Percentiles rank a stretch among this genome's conserved stretches.
These are phyloP conservation scores for Scaptomyza tumidula DNA, from an alignment of 2,888 invertebrate species.

Conservation along the genomic window DNA sequence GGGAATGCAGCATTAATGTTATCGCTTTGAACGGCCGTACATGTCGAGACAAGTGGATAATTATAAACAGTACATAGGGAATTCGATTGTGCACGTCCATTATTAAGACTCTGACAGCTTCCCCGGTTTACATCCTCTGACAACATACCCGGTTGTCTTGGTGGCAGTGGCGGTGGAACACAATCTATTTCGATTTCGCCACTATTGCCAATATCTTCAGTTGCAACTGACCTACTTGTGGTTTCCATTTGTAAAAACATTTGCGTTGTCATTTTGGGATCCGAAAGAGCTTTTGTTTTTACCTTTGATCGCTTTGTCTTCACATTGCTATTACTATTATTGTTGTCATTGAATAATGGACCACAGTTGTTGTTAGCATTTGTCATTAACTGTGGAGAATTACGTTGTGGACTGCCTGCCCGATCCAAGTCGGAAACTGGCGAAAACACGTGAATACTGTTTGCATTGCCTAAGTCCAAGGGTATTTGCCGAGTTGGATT, in stretches of 20 bases:
- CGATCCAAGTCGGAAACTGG: conserved; percentile 84
- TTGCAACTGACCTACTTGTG: conserved; percentile 56
- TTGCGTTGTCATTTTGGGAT: conserved; percentile 85
- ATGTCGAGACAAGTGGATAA: conserved; percentile 84
- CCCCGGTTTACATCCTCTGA: conserved; percentile 78
- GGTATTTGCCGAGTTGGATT: conserved; percentile 83
- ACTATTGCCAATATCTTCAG: conserved; percentile 22
- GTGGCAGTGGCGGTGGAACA: conserved; percentile 87
- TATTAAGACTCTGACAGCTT: conserved; percentile 77
- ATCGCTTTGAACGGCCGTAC: conserved; percentile 84
- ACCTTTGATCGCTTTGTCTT: conserved; percentile 79
- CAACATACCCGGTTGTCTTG: conserved; percentile 86
- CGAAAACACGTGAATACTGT: conserved; percentile 53
- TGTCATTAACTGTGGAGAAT: conserved; percentile 47
- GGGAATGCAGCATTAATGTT: conserved; percentile 84
- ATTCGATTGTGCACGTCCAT: conserved; percentile 81
- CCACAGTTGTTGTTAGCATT: conserved; percentile 11
- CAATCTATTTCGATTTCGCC: conserved; percentile 54
- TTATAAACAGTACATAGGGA: conserved; percentile 83
- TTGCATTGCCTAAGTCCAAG: conserved; percentile 68
- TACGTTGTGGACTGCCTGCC: conserved; percentile 71
- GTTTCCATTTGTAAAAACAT: conserved; percentile 85
- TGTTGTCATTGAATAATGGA: conserved; percentile 27
- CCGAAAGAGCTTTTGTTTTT: conserved; percentile 84
- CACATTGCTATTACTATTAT: conserved; percentile 41